Evolutionary conservation across 2,113 vertebrate genomes (phyloP), one percentile per base, ranked within the genome.

Genomic region (Lasiurus cinereus): DNA sequence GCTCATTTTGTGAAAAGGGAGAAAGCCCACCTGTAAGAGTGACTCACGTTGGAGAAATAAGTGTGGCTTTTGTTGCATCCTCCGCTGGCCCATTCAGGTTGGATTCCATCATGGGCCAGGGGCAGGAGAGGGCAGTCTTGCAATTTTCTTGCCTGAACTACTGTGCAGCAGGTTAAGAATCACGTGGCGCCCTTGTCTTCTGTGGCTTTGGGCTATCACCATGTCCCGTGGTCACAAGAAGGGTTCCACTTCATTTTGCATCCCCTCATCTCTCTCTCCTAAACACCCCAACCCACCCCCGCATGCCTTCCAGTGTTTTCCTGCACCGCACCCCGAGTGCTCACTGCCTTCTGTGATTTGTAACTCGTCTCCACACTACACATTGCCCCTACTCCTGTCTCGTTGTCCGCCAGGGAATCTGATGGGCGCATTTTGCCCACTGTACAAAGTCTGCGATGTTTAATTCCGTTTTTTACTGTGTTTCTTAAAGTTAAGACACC

Each of bases 1-100:
- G 77, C 16, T 9, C 21, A 10, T 74, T 91, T 88, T 79, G 29
- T 52, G 67, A 50, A 72, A 89, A 89, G 16, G 39, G 16, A 88
- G 91, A 56, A 74, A 85, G 70, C 74, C 92, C 97, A 98, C 98
- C 98, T 98, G 97, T 97, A 96, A 90, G 95, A 97, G 88, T 94
- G 80, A 14, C 72, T 59, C 87, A 14, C 10, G 2, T 7, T 70
- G 82, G 83, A 77, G 82, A 92, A 92, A 59, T 29, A n/a, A 33
- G 50, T 29, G 64, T 54, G 74, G 43, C 46, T 79, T 64, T 82
- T 39, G 3, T 11, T 67, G 66, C 56, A 16, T 77, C 31, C 64
- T 66, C 87, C 27, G 8, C 78, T 59, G 56, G 93, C 19, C 11
- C 11, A 0, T 83, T 94, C 86, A 74, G 87, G 72, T 88, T 88